phyloP scores from a whole-genome alignment of 2,113 vertebrate genomes.

The Plecturocebus donacophilus region DNA sequence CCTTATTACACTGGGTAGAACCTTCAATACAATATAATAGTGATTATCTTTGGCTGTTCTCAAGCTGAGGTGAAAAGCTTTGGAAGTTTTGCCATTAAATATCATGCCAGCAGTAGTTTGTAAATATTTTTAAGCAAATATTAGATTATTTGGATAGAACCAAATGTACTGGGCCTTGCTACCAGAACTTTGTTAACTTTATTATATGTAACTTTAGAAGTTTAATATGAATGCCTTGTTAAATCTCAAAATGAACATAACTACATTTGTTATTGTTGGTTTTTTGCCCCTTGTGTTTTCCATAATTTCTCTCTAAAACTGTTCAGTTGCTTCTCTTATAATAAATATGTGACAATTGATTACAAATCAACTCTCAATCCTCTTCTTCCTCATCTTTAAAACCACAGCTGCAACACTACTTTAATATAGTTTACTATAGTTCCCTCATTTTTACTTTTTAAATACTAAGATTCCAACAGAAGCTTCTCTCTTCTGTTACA shows the following conservation, averaged over 20 bases:
- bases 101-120: not conserved
- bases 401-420: not conserved
- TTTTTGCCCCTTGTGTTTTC: not conserved
- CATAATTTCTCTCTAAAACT: not conserved
- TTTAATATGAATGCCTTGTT: not conserved
- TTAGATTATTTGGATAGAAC: not conserved
- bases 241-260: slow-evolving; percentile 14
- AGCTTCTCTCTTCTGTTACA: not conserved
- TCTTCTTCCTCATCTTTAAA: not conserved
- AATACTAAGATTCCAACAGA: not conserved
- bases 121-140: not conserved
- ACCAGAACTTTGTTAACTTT: not conserved
- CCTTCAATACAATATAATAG: not conserved
- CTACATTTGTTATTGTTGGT: not conserved
- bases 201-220: not conserved
- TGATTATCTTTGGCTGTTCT: not conserved
- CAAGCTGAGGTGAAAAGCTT: not conserved
- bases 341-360: not conserved
- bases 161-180: not conserved
- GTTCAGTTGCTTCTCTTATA: not conserved
- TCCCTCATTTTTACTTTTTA: not conserved
- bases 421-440: not conserved
- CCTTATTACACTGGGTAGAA: not conserved
- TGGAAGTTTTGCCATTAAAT: not conserved
- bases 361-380: not conserved